Conservation (phyloP, 1,140 invertebrate genomes). For the Drosophila tsacasi region DNA sequence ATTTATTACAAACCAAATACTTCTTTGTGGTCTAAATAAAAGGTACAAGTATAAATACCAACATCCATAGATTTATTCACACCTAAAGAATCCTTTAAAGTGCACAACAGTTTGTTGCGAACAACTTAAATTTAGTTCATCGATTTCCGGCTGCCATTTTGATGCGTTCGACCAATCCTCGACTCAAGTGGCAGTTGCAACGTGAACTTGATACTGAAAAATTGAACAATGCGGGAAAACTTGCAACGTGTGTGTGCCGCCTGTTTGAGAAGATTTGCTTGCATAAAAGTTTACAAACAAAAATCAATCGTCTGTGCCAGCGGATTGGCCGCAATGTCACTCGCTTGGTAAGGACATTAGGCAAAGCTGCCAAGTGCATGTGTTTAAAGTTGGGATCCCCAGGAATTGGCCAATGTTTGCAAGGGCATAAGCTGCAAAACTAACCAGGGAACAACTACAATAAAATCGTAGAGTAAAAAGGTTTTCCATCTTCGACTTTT, state of each 20-base stretch:
- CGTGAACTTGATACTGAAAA: slow-evolving; percentile 70
- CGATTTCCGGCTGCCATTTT: slow-evolving; percentile 17
- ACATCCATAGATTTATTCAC: background rate
- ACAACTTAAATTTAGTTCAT: slow-evolving; percentile 24
- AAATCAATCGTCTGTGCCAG: slow-evolving; percentile 60
- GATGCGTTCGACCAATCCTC: slow-evolving; percentile 39
- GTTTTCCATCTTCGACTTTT: background rate
- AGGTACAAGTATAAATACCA: background rate
- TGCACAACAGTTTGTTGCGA: slow-evolving; percentile 1
- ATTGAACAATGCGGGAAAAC: slow-evolving; percentile 43
- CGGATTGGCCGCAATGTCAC: slow-evolving; percentile 25
- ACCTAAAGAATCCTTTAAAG: slow-evolving; percentile 6
- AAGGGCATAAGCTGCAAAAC: slow-evolving; percentile 23
- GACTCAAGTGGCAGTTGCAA: slow-evolving; percentile 55
- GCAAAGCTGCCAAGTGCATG: slow-evolving; percentile 14
- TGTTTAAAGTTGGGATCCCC: slow-evolving; percentile 31
- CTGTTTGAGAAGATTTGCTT: slow-evolving; percentile 59
- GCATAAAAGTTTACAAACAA: slow-evolving; percentile 72
- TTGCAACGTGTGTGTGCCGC: slow-evolving; percentile 26
- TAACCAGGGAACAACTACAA: background rate
- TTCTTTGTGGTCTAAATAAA: too few relatives aligned
- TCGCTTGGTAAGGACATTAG: slow-evolving; percentile 4
- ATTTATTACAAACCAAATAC: too few relatives aligned
- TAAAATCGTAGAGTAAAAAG: background rate
- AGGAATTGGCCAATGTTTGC: slow-evolving; percentile 21